Conservation (phyloP, 2,797 vertebrate genomes). For the Tokudaia muenninki region DNA sequence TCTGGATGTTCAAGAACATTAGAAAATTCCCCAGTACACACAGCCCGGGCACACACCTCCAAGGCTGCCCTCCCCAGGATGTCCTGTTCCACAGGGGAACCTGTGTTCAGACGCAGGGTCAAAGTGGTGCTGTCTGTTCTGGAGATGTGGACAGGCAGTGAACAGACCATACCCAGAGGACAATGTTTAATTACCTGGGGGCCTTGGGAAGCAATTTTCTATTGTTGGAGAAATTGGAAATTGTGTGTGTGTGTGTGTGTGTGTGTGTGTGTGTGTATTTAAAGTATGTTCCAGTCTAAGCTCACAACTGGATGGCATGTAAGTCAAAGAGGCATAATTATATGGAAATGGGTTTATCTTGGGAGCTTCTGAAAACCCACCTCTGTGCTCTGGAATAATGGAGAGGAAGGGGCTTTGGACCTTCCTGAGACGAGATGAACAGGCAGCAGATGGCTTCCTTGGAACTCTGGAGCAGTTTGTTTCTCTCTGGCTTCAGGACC, state of each 20-base stretch:
- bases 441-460: not conserved
- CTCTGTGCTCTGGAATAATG: not conserved
- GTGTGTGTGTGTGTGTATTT: not conserved
- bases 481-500: slow-evolving; percentile 26
- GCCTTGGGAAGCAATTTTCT: slow-evolving; percentile 75
- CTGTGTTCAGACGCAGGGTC: not conserved
- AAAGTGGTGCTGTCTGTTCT: not conserved
- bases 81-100: slow-evolving; percentile 4
- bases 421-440: not conserved
- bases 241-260: not conserved
- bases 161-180: slow-evolving; percentile 63
- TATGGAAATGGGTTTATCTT: slow-evolving; percentile 71
- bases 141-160: not conserved
- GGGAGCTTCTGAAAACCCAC: slow-evolving; percentile 55
- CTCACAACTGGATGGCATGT: slow-evolving; percentile 55
- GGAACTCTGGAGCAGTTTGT: not conserved
- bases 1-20: not conserved
- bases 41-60: rapidly evolving
- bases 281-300: slow-evolving; percentile 33
- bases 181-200: slow-evolving; percentile 63
- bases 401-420: not conserved
- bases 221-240: slow-evolving; percentile 67
- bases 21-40: not conserved
- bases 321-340: slow-evolving; percentile 77
- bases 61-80: slow-evolving; percentile 10